Evolutionary conservation across 1,140 invertebrate species (phyloP), one percentile per base, ranked within the genome.

Genomic region (Ceratitis capitata): DNA sequence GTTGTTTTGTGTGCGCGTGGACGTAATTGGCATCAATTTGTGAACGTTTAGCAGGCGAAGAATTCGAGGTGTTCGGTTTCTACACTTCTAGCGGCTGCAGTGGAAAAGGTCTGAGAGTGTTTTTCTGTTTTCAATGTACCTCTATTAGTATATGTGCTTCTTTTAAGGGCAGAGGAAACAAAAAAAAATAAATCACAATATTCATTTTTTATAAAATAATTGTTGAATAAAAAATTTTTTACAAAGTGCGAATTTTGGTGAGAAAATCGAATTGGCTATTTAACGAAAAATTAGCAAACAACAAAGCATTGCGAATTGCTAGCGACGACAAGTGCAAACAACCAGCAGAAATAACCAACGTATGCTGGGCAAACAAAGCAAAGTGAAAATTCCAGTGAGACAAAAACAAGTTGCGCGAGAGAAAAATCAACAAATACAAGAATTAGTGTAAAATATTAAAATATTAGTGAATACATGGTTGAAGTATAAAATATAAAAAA

Each of bases 21-120:
- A 78, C 35, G 69, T 78, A 78, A 78, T 78, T 78, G 69, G 45
- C 69, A 19, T 35, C 69, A 78, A 78, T 78, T 78, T 35, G 19
- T 78, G 69, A 78, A 12, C 39, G 69, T 78, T 78, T 78, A 10
- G 39, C 42, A 45, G 69, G 23, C 69, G 42, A n/a, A 32, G 7
- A 35, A 3, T 29, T 26, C 7, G 5, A 74, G 19, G 32, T 74
- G 35, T 32, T 39, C 42, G 19, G 39, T 78, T 45, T 78, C 6
- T 45, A n/a, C 39, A 19, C 26, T 45, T n/a, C n/a, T n/a, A 2
- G 14, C n/a, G 32, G 39, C 32, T 19, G 19, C 39, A 45, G 16
- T 39, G 39, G 5, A 35, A 19, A 78, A 45, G 16, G 35, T 19
- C 39, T 42, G 12, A 26, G 45, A 45, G 69, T 78, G 42, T 14